These are phyloP conservation scores for Peromyscus attwateri DNA, from an alignment of 2,797 vertebrate genomes.

Conservation along the genomic window DNA sequence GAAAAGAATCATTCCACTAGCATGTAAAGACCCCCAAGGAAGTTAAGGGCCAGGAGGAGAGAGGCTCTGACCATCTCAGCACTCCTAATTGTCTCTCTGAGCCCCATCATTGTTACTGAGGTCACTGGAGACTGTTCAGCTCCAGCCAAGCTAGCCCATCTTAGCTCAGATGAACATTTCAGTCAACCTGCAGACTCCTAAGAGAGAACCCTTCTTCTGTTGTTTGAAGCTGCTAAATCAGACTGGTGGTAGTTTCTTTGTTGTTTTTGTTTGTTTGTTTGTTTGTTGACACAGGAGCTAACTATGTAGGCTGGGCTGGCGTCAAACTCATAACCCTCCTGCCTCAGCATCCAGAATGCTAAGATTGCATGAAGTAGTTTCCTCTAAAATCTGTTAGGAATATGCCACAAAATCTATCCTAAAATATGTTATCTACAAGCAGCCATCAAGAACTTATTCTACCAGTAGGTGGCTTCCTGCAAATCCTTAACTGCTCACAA, in stretches of 20 bases:
- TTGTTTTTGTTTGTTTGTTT: background rate
- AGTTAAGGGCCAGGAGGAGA: background rate
- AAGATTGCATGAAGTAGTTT: background rate
- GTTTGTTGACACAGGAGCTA: background rate
- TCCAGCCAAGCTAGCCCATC: background rate
- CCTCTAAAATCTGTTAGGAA: constrained; percentile 43
- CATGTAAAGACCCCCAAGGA: background rate
- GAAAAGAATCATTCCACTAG: background rate
- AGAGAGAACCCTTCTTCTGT: background rate
- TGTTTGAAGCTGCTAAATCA: constrained; percentile 28
- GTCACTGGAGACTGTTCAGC: background rate
- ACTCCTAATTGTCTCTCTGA: background rate
- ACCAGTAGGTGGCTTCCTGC: background rate
- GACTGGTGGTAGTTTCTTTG: background rate
- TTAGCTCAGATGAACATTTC: background rate
- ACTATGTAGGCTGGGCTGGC: background rate
- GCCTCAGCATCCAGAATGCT: background rate
- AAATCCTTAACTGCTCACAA: constrained; percentile 40
- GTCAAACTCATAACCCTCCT: background rate
- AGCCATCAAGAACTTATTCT: constrained; percentile 29
- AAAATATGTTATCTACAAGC: background rate
- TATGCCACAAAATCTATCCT: background rate
- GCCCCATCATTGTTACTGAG: background rate
- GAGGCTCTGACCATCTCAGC: background rate
- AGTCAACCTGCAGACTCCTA: background rate